phyloP scores from a whole-genome alignment of 2,113 vertebrate genomes.

The Podarcis raffonei region DNA sequence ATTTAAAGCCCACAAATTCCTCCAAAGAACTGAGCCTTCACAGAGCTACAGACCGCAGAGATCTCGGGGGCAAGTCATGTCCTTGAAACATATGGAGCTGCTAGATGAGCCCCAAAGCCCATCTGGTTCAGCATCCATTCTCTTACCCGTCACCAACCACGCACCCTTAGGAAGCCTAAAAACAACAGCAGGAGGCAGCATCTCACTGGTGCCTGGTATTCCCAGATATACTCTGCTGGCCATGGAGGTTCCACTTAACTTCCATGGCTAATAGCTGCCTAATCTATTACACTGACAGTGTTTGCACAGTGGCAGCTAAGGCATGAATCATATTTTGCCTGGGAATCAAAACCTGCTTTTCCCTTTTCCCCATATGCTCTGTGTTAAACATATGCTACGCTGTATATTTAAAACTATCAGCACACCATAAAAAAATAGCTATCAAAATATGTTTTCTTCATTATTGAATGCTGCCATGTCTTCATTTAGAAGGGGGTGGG shows the following conservation, averaged over 20 bases:
- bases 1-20: no score
- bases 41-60: no score
- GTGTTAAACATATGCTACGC: conserved; percentile 75
- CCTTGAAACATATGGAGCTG: no score
- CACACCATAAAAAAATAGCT: conserved; percentile 59
- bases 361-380: conserved; percentile 74
- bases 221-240: background rate
- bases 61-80: no score
- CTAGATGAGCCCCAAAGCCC: background rate
- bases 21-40: no score
- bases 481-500: background rate
- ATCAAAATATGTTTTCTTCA: conserved; percentile 76
- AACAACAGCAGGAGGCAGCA: background rate
- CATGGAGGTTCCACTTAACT: background rate
- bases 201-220: background rate
- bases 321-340: conserved; percentile 57
- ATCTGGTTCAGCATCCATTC: background rate
- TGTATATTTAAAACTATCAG: conserved; percentile 76
- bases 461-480: conserved; percentile 65
- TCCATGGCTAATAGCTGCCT: background rate
- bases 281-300: conserved; percentile 40
- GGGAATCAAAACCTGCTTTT: conserved; percentile 71
- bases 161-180: no score
- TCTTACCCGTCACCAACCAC: background rate
- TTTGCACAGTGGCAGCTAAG: conserved; percentile 44